Evolutionary conservation across 2,888 invertebrate species (phyloP).

Genomic region (Drosophila greeni): DNA sequence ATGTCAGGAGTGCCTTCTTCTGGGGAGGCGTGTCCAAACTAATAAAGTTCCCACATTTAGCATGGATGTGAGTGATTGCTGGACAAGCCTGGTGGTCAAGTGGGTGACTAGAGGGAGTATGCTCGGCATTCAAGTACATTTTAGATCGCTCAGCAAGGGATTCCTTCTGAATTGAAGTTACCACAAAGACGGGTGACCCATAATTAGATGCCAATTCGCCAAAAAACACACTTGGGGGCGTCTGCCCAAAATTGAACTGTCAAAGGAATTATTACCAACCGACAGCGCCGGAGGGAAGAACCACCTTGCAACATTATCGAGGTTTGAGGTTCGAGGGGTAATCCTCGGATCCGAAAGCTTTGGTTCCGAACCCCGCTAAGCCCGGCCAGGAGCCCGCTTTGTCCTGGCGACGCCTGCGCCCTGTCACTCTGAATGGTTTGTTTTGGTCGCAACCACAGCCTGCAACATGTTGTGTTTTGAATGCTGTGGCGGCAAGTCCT

Average conservation of each 20-base stretch:
- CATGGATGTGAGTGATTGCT: not conserved
- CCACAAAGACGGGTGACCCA: not conserved
- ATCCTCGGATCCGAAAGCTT: conserved; percentile 30
- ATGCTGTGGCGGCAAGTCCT: conserved; percentile 49
- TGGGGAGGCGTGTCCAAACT: conserved; percentile 9
- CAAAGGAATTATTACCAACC: conserved; percentile 33
- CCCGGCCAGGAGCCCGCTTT: not conserved
- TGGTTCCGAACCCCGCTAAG: conserved; percentile 47
- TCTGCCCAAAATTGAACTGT: conserved; percentile 44
- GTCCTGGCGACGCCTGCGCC: conserved; percentile 43
- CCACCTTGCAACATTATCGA: conserved; percentile 16
- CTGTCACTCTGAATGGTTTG: conserved; percentile 44
- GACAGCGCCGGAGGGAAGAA: conserved; percentile 31
- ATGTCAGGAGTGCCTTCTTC: conserved; percentile 9
- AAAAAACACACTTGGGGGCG: conserved; percentile 10
- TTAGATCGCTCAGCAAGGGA: not conserved
- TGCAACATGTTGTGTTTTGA: conserved; percentile 71
- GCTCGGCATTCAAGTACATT: not conserved
- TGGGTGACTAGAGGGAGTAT: not conserved
- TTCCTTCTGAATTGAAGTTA: not conserved
- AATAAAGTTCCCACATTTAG: conserved; percentile 1
- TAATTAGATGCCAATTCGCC: conserved; percentile 41
- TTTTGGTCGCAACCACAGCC: conserved; percentile 54
- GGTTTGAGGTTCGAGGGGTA: conserved; percentile 40
- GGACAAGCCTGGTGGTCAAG: not conserved